A percentile compares a stretch with the other conserved stretches of the same genome.
These are phyloP conservation scores for Phragmatobia fuliginosa DNA, from an alignment of 2,888 invertebrate species.

Conservation along the genomic window DNA sequence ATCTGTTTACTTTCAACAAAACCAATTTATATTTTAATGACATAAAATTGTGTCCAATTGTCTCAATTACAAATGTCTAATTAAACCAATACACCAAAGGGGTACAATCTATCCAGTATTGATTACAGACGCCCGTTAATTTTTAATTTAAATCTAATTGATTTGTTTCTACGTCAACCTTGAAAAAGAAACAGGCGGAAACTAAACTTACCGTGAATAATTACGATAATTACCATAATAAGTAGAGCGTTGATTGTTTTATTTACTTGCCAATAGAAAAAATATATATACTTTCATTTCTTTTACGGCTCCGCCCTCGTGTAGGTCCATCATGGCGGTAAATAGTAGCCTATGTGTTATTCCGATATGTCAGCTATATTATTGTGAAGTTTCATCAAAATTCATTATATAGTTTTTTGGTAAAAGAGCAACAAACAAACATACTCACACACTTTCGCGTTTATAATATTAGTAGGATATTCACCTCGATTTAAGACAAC, in stretches of 20 bases:
- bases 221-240: conserved; percentile 51
- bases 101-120: background rate
- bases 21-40: too few relatives aligned
- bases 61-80: background rate
- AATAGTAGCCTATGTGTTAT: too few relatives aligned
- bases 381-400: too few relatives aligned
- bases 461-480: too few relatives aligned
- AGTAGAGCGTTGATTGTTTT: conserved; percentile 41
- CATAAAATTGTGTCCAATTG: too few relatives aligned
- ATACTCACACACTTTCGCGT: too few relatives aligned
- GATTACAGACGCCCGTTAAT: background rate
- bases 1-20: too few relatives aligned
- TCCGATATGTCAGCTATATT: too few relatives aligned
- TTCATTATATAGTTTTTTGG: too few relatives aligned
- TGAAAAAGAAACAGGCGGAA: conserved; percentile 56
- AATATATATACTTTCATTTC: background rate
- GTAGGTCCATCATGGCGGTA: too few relatives aligned
- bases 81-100: background rate
- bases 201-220: conserved; percentile 52
- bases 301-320: too few relatives aligned
- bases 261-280: conserved; percentile 8
- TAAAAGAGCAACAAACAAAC: too few relatives aligned
- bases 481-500: background rate
- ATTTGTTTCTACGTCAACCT: conserved; percentile 63
- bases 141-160: conserved; percentile 24